These are phyloP conservation scores for Enteromius anoplus DNA, from an alignment of 2,797 vertebrate species.

Conservation along the genomic window DNA sequence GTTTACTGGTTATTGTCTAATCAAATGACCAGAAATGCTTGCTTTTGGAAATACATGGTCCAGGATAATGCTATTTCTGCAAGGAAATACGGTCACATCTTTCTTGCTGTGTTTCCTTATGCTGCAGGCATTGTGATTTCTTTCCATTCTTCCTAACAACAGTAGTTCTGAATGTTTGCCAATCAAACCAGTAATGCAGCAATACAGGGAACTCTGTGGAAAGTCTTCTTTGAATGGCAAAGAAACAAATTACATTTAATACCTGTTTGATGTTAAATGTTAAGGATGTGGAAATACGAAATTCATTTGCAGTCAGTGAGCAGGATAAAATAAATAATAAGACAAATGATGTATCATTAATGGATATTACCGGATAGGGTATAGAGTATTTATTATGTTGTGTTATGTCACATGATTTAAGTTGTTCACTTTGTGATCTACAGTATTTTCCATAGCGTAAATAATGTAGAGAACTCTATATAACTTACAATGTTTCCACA, in stretches of 20 bases:
- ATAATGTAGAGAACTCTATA: not conserved
- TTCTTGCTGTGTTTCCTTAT: constrained; percentile 11
- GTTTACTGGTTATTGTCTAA: not conserved
- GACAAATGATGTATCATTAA: not conserved
- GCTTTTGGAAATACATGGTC: not conserved
- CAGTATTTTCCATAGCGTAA: not conserved
- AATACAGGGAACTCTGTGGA: not conserved
- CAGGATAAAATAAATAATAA: not conserved
- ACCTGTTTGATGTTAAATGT: constrained; percentile 4
- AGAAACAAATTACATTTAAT: not conserved
- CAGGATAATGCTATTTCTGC: not conserved
- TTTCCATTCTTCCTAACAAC: not conserved
- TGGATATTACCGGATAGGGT: not conserved
- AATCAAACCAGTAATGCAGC: not conserved
- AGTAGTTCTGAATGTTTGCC: not conserved
- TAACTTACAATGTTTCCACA: not conserved
- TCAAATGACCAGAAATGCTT: not conserved
- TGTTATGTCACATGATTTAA: not conserved
- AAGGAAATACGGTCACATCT: not conserved
- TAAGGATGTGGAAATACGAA: not conserved
- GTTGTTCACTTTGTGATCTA: not conserved
- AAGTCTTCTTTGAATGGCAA: not conserved
- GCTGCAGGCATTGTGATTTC: constrained; percentile 8
- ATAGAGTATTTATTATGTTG: not conserved
- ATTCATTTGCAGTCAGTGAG: not conserved